Evolutionary conservation across 1,140 invertebrate species (phyloP).

Genomic region (Papilio polytes): DNA sequence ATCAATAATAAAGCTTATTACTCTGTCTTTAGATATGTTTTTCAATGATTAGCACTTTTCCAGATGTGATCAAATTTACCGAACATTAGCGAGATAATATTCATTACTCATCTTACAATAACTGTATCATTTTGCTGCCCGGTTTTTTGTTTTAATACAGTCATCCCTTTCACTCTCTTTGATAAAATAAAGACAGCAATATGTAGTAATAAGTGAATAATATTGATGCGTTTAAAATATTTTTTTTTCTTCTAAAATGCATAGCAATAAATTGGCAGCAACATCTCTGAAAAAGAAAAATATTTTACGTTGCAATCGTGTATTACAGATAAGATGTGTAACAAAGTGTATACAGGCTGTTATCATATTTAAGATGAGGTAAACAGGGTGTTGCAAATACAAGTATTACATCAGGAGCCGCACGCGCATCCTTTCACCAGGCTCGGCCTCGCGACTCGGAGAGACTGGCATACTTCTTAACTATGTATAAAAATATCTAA

Average conservation of each 20-base stretch:
- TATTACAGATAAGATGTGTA: background rate
- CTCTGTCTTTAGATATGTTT: background rate
- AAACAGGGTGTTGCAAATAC: slow-evolving; percentile 45
- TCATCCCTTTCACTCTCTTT: background rate
- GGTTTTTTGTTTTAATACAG: too few species aligned
- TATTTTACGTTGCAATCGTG: background rate
- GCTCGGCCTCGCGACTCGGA: background rate
- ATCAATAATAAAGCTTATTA: background rate
- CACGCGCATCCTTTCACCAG: slow-evolving; percentile 50
- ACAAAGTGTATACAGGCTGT: slow-evolving; percentile 10
- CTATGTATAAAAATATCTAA: too few species aligned
- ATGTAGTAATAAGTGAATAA: background rate
- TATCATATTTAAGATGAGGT: slow-evolving; percentile 45
- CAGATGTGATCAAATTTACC: background rate
- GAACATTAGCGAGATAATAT: too few species aligned
- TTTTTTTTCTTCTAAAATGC: too few species aligned
- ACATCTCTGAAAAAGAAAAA: too few species aligned
- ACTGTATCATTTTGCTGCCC: background rate
- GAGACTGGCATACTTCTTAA: background rate
- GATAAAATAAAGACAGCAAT: background rate
- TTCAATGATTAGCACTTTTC: background rate
- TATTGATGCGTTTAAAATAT: too few species aligned
- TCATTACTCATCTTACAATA: too few species aligned
- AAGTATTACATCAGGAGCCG: slow-evolving; percentile 44
- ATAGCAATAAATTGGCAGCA: too few species aligned